Evolutionary conservation across 2,888 invertebrate species (phyloP), one percentile per base, ranked within the genome.

Genomic region (Trachelus tabidus): DNA sequence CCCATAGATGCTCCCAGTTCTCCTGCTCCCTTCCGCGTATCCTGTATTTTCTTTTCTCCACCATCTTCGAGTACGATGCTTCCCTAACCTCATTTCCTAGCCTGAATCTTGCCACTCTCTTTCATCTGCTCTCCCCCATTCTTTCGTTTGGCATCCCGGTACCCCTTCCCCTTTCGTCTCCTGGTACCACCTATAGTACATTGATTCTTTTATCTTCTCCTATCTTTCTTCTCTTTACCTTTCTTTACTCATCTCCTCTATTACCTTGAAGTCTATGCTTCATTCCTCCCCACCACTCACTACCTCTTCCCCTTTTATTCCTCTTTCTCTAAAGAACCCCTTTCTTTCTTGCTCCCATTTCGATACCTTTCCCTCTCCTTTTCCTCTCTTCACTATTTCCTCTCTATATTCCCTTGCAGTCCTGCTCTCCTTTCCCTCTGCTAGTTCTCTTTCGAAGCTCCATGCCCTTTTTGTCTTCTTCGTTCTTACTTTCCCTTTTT

Each of bases 211-310:
- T 4, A 75, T 75, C 31, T 75, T 40, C n/a, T 4, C 30, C 35
- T 31, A 75, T 1, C 76, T 76, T 76, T 76, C 31, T 3, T 76
- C 69, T 33, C 40, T 71, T 15, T 77, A n/a, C 31, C 3, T 73
- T 40, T 77, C 76, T 34, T 30, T 15, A 30, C 35, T 34, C 35
- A 30, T 34, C 68, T 9, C 35, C 15, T 69, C 76, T 76, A 76
- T 35, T 69, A 1, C 12, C 37, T 12, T 37, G 4, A 12, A 37
- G 12, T 37, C 37, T 0, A 37, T 12, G 3, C 12, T 37, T 37
- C 4, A 12, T 37, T 37, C 12, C 0, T 31, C 4, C 15, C 69
- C 33, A 3, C 33, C 56, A 68, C 68, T 75, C 56, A 23, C 68
- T 34, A 34, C 34, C n/a, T 76, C 33, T 56, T 30, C 23, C 31